phyloP scores from a whole-genome alignment of 2,888 invertebrate genomes.

The Yponomeuta malinellus region DNA sequence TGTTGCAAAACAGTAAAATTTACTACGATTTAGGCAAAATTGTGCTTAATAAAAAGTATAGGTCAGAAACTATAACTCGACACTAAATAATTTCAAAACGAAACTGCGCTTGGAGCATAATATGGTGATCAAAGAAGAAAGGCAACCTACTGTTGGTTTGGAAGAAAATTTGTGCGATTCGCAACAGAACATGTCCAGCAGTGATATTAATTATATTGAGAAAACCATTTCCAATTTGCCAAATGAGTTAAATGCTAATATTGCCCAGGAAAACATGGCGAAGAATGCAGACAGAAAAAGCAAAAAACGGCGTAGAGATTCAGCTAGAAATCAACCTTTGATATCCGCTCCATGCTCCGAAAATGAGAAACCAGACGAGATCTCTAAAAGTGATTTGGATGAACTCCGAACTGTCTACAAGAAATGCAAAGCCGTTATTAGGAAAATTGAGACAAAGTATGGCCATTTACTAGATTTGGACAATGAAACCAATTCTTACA shows the following conservation, averaged over 20 bases:
- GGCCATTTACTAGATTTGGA: conserved; percentile 50
- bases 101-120: neutral
- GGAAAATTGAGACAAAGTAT: conserved; percentile 57
- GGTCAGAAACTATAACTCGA: neutral
- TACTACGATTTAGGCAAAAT: neutral
- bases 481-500: conserved; percentile 12
- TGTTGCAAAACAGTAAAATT: neutral
- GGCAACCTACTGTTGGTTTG: neutral
- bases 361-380: conserved; percentile 22
- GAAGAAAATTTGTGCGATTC: neutral
- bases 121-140: conserved; percentile 2
- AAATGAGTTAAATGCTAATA: neutral
- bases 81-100: neutral
- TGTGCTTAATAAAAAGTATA: neutral
- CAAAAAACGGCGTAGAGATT: conserved; percentile 2
- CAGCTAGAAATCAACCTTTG: conserved; percentile 8
- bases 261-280: neutral
- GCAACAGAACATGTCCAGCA: neutral
- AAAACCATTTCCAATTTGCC: neutral
- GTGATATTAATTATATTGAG: neutral
- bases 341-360: conserved; percentile 7
- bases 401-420: conserved; percentile 49
- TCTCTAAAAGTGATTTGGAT: conserved; percentile 43
- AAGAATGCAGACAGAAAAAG: neutral
- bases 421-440: conserved; percentile 51